Base-by-base conservation (phyloP, 2,797 vertebrate genomes). In the Danionella dracula region DNA sequence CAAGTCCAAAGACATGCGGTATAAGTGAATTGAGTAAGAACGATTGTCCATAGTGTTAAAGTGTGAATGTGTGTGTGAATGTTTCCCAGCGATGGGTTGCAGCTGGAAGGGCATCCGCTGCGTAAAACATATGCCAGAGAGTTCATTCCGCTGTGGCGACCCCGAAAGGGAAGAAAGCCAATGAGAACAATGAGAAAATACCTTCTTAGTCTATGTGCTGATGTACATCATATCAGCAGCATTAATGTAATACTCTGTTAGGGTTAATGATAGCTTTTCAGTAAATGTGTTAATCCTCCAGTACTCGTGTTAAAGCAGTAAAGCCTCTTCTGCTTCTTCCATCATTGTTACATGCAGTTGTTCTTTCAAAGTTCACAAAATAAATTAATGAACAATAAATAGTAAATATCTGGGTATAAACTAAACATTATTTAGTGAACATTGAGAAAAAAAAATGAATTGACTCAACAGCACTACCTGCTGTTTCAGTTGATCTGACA, bases 391-490 rank as follows among this genome's bases (percentile, higher is more conserved):
- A 2, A 35, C 32, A 35, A 29, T 42, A 46, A 23, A 35, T 16
- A 61, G 54, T 53, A 42, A 19, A 53, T 20, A 35, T 29, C 20
- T 20, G 15, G 19, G 9, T 65, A 45, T 12, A 42, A 58, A 71
- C 32, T 34, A 58, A 65, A 59, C 23, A 63, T 40, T 58, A 27
- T 29, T 23, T 58, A 27, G 48, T 63, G 41, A 74, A 67, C 32
- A 2, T 68, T n/a, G 66, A 64, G 57, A n/a, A n/a, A n/a, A n/a
- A n/a, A n/a, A n/a, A n/a, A n/a, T n/a, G n/a, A n/a, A n/a, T n/a
- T n/a, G n/a, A n/a, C n/a, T n/a, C n/a, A n/a, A n/a, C n/a, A n/a
- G n/a, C n/a, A n/a, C n/a, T n/a, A n/a, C n/a, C n/a, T n/a, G n/a
- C n/a, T n/a, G n/a, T n/a, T n/a, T n/a, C n/a, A n/a, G n/a, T n/a